A percentile compares a stretch with the other conserved stretches of the same genome.
phyloP scores from a whole-genome alignment of 1,140 invertebrate species.

The Dinothrombium tinctorium region DNA sequence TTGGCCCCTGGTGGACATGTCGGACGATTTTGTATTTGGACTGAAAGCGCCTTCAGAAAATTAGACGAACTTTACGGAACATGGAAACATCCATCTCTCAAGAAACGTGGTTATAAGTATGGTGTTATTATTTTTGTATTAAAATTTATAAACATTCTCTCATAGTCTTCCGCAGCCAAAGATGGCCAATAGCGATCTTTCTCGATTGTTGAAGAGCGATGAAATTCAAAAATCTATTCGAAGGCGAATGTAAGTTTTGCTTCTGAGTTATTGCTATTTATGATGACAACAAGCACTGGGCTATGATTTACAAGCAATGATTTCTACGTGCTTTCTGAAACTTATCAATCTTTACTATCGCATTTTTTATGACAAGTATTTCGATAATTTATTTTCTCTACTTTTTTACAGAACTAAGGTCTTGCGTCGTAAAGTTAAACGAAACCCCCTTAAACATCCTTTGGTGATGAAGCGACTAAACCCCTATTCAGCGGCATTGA shows the following conservation, averaged over 20 bases:
- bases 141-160: constrained; percentile 10
- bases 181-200: constrained; percentile 89
- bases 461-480: constrained; percentile 71
- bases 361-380: background rate
- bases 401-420: constrained; percentile 7
- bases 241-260: constrained; percentile 38
- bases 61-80: constrained; percentile 81
- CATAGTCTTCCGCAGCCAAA: constrained; percentile 62
- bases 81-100: constrained; percentile 57
- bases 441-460: constrained; percentile 78
- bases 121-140: background rate
- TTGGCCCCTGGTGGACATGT: constrained; percentile 88
- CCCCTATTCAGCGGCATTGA: constrained; percentile 66
- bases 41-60: constrained; percentile 62
- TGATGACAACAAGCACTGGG: constrained; percentile 11
- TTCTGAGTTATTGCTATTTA: background rate
- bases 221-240: constrained; percentile 80
- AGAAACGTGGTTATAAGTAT: constrained; percentile 76
- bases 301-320: constrained; percentile 11
- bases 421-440: constrained; percentile 34
- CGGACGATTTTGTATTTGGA: constrained; percentile 92
- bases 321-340: constrained; percentile 6
- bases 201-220: constrained; percentile 68
- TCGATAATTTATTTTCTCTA: background rate
- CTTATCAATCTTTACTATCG: background rate